These are phyloP conservation scores for Isoperla grammatica DNA, from an alignment of 2,888 invertebrate species.

Conservation along the genomic window DNA sequence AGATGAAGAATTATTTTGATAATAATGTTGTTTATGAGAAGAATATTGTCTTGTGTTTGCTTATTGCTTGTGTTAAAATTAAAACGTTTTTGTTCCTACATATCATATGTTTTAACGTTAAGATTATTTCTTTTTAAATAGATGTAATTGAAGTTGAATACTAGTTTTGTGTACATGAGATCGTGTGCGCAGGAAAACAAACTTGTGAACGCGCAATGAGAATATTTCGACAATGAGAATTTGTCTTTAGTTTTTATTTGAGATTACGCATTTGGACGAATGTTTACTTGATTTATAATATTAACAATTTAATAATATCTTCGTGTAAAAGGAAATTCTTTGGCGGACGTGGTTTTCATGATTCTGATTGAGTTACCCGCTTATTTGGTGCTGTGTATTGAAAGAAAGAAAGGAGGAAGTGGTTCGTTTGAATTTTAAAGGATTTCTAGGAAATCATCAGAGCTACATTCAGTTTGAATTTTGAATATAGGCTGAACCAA, in stretches of 20 bases:
- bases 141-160: not conserved
- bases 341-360: not conserved
- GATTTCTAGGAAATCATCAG: no score
- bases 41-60: constrained; percentile 1
- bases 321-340: not conserved
- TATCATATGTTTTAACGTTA: not conserved
- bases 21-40: not conserved
- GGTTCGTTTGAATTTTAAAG: no score
- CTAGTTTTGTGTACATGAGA: constrained; percentile 13
- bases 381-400: constrained; percentile 14
- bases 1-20: no score
- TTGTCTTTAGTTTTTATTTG: constrained; percentile 2
- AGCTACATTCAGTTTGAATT: no score
- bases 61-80: not conserved
- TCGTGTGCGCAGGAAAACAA: constrained; percentile 6
- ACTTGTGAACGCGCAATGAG: constrained; percentile 11
- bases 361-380: constrained; percentile 6
- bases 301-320: no score
- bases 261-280: constrained; percentile 7
- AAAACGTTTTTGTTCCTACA: constrained; percentile 15
- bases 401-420: not conserved
- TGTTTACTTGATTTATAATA: not conserved
- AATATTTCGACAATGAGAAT: constrained; percentile 4
- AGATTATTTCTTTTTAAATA: not conserved
- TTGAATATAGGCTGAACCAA: no score